Conservation (phyloP, 1,140 invertebrate species). For the Drosophila repleta region DNA sequence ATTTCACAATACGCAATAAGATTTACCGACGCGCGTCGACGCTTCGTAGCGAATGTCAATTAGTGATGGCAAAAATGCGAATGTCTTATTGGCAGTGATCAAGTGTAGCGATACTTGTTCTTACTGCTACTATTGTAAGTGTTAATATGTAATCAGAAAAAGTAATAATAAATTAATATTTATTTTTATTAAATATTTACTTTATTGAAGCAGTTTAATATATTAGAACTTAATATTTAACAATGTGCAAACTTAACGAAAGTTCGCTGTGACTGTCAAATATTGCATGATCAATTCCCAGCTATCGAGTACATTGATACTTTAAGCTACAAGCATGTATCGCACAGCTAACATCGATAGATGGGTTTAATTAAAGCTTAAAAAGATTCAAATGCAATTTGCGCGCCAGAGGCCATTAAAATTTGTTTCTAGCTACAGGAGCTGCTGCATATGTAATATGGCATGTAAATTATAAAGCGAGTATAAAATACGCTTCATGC, state of each 20-base stretch:
- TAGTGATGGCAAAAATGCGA: not conserved
- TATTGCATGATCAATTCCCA: too few relatives aligned
- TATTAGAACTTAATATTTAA: too few relatives aligned
- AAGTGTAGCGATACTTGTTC: not conserved
- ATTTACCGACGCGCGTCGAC: not conserved
- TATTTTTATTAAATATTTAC: too few relatives aligned
- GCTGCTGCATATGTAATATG: conserved; percentile 51
- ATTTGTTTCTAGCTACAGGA: conserved; percentile 53
- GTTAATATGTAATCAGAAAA: not conserved
- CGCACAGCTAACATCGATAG: not conserved
- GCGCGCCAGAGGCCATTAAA: conserved; percentile 47
- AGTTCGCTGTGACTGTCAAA: too few relatives aligned
- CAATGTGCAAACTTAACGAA: too few relatives aligned
- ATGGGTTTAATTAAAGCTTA: conserved; percentile 1
- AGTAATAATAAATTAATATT: too few relatives aligned
- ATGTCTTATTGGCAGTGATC: not conserved
- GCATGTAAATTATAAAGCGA: conserved; percentile 46
- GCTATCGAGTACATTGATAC: too few relatives aligned
- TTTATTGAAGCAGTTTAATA: too few relatives aligned
- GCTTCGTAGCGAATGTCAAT: not conserved
- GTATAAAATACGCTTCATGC: conserved; percentile 67
- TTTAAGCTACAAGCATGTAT: not conserved
- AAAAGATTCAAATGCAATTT: not conserved
- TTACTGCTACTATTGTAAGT: not conserved
- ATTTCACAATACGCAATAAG: not conserved